Evolutionary conservation across 2,797 vertebrate genomes (phyloP).

Genomic region (Trachops cirrhosus): DNA sequence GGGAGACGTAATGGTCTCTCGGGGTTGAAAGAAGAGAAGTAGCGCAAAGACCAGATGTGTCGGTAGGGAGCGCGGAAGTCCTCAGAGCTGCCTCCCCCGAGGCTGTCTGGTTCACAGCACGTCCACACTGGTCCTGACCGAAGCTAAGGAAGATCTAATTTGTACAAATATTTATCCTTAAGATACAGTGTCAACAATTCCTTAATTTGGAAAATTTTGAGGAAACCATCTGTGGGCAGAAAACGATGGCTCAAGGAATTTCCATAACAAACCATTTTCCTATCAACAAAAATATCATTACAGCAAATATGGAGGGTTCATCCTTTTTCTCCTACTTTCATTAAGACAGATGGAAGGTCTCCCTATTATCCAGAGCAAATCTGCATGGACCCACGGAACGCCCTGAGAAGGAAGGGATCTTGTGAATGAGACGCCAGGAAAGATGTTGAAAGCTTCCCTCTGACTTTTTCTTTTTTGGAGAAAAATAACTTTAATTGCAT

Average conservation of each 20-base stretch:
- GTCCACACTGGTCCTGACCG: background rate
- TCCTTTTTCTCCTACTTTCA: background rate
- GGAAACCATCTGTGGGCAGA: background rate
- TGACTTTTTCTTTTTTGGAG: background rate
- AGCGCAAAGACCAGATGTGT: fast-evolving
- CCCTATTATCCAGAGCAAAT: background rate
- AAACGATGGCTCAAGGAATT: background rate
- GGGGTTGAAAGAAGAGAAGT: background rate
- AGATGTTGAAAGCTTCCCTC: background rate
- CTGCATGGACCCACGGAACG: background rate
- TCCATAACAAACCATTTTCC: background rate
- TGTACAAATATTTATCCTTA: background rate
- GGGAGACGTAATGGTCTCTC: background rate
- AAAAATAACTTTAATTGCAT: background rate
- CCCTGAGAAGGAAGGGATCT: background rate
- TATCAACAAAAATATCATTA: background rate
- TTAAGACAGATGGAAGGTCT: background rate
- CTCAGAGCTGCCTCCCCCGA: background rate
- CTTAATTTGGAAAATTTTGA: background rate
- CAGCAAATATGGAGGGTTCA: background rate
- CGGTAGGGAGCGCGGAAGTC: background rate
- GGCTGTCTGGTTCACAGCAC: background rate
- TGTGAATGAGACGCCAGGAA: background rate
- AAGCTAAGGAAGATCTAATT: background rate
- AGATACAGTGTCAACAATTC: background rate